Conservation (phyloP, 2,113 vertebrate species). For the Stigmatopora nigra region DNA sequence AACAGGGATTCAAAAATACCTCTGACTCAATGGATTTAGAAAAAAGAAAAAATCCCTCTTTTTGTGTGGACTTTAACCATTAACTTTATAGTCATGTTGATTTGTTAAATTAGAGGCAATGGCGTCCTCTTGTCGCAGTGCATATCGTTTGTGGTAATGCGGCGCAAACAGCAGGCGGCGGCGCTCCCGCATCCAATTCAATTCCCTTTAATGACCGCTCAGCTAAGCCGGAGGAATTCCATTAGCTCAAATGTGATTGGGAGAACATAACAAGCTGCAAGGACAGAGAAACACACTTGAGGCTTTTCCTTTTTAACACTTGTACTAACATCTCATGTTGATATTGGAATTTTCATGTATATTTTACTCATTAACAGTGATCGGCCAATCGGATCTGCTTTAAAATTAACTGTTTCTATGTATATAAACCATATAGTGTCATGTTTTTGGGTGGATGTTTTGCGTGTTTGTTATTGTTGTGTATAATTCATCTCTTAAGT, state of each 20-base stretch:
- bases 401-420: too few relatives aligned
- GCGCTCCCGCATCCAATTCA: constrained; percentile 10
- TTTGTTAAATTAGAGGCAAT: constrained; percentile 1
- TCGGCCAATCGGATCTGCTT: too few relatives aligned
- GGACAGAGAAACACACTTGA: not conserved
- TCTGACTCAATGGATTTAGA: not conserved
- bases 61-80: not conserved
- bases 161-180: constrained; percentile 1
- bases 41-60: not conserved
- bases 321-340: not conserved
- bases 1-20: not conserved
- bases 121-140: constrained; percentile 6
- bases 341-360: not conserved
- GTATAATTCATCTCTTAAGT: too few relatives aligned
- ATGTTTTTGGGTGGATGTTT: too few relatives aligned
- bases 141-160: constrained; percentile 6
- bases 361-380: not conserved
- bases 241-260: constrained; percentile 11
- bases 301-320: not conserved
- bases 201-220: constrained; percentile 10
- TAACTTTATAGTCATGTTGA: constrained; percentile 2
- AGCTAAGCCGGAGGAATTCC: constrained; percentile 9
- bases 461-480: too few relatives aligned
- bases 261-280: not conserved
- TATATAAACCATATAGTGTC: too few relatives aligned